Evolutionary conservation across 2,888 invertebrate species (phyloP), one percentile per base, ranked within the genome.

Genomic region (Trachelus stipa): DNA sequence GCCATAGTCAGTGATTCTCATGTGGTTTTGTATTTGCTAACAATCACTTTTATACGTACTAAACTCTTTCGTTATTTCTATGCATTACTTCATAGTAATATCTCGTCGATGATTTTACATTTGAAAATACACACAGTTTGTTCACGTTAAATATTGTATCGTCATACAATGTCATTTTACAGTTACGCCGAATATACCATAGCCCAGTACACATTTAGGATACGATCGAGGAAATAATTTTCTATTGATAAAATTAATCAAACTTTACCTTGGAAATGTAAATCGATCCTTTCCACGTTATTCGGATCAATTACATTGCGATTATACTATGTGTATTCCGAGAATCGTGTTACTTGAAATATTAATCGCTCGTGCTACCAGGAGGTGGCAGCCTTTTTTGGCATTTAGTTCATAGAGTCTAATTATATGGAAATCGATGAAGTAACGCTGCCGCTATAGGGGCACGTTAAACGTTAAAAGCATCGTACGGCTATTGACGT

Each of bases 401-500:
- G 69, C 30, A 23, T 69, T 31, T 69, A 31, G 11, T 15, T n/a
- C 4, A 69, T 69, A 33, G n/a, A 69, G 30, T 30, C 69, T 69
- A 69, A 69, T 69, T 69, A 30, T 69, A 33, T 69, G 69, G 30
- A 30, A 69, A 69, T 69, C 69, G 69, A 69, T 69, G 33, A 33
- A 69, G 11, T 15, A 40, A 40, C 40, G 40, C 4, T 40, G 15
- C 6, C 15, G 40, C 40, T 40, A 40, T 15, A 15, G 15, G 40
- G 69, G 69, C 69, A 31, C n/a, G 69, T 30, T 69, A 77, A 81
- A 84, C 81, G 81, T 84, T 84, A 83, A 84, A 86, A 86, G 85
- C 84, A 80, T 85, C 80, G 82, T 81, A 80, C 80, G 82, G 79
- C 77, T 78, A 69, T 80, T 83, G 80, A 83, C 84, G 83, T 85